Evolutionary conservation across 2,797 vertebrate genomes (phyloP).

Genomic region (Lemur catta): DNA sequence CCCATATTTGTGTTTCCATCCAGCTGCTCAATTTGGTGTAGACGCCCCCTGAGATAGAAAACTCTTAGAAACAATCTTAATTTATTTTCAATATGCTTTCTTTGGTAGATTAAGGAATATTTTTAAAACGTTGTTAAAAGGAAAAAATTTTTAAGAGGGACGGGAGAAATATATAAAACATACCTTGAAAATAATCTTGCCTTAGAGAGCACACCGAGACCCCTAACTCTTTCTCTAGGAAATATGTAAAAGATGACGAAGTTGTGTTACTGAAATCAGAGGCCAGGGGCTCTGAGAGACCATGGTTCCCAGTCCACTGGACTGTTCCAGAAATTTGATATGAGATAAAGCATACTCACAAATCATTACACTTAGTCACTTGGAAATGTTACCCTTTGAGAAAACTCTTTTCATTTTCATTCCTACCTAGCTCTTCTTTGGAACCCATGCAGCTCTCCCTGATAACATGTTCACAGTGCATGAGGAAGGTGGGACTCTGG

Average conservation of each 20-base stretch:
- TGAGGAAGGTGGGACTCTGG: slow-evolving; percentile 95
- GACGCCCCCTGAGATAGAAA: not conserved
- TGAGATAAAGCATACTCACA: not conserved
- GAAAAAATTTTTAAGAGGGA: not conserved
- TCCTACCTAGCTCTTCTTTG: slow-evolving; percentile 81
- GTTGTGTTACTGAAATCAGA: not conserved
- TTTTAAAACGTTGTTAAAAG: not conserved
- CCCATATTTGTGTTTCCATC: not conserved
- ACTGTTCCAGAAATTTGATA: not conserved
- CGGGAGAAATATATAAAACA: slow-evolving; percentile 12
- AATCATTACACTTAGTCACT: not conserved
- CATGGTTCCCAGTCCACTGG: not conserved
- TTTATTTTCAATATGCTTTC: not conserved
- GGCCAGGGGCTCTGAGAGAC: not conserved
- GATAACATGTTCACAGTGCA: slow-evolving; percentile 92
- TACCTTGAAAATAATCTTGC: not conserved
- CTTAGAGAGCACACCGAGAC: not conserved
- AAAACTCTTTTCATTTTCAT: slow-evolving; percentile 1
- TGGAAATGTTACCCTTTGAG: not conserved
- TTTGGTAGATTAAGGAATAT: not conserved
- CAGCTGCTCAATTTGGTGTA: not conserved
- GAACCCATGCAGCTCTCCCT: slow-evolving; percentile 88
- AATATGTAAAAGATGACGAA: not conserved
- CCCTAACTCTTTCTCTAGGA: not conserved
- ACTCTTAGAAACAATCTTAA: not conserved